Conservation (phyloP, 2,888 invertebrate species). For the Synanthedon tipuliformis region DNA sequence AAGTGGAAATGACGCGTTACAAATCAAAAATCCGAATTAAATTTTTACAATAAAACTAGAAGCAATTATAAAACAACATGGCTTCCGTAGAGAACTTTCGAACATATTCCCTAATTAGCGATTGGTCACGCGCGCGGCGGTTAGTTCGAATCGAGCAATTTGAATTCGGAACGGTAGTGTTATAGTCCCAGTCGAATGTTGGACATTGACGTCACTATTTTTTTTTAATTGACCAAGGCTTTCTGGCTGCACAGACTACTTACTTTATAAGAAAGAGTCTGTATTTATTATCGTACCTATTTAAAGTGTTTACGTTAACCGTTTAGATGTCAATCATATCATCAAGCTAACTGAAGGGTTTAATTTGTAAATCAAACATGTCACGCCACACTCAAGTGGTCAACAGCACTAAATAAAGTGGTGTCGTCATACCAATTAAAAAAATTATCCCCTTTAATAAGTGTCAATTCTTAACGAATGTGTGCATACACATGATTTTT, state of each 20-base stretch:
- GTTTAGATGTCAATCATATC: conserved; percentile 18
- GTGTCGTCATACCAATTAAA: conserved; percentile 70
- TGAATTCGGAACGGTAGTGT: conserved; percentile 55
- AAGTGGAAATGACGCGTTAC: conserved; percentile 43
- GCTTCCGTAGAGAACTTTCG: conserved; percentile 55
- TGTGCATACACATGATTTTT: conserved; percentile 68
- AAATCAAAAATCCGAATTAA: conserved; percentile 57
- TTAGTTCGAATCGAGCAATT: conserved; percentile 57
- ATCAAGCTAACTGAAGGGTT: conserved; percentile 25
- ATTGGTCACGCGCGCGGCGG: conserved; percentile 65
- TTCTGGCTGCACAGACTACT: not conserved
- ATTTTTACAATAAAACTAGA: conserved; percentile 21
- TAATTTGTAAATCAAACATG: conserved; percentile 54
- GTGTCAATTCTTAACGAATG: conserved; percentile 71
- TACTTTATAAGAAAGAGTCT: not conserved
- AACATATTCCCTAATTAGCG: conserved; percentile 66
- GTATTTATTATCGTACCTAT: not conserved
- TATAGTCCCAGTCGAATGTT: not conserved
- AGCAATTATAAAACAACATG: conserved; percentile 58
- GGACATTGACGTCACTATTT: not conserved
- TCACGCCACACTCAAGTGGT: conserved; percentile 34
- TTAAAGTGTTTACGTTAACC: not conserved
- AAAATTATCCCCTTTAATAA: conserved; percentile 68
- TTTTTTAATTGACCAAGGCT: not conserved
- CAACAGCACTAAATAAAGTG: conserved; percentile 52